Conservation (phyloP, 2,888 invertebrate species). For the Dynastes tityus region DNA sequence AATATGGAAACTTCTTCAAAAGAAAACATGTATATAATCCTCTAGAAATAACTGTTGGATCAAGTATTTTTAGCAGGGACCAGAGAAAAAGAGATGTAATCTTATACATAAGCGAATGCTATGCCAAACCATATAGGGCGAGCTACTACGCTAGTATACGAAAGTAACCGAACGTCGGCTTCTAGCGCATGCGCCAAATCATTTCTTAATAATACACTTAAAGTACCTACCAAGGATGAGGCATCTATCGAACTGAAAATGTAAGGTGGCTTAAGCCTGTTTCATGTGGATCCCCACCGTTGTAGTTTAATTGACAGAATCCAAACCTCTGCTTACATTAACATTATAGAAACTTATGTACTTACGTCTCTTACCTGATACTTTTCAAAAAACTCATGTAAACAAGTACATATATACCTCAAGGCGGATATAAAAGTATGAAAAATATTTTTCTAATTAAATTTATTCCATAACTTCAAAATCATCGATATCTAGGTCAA, state of each 20-base stretch:
- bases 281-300: slow-evolving; percentile 43
- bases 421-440: no score
- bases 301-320: slow-evolving; percentile 58
- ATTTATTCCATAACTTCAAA: not conserved
- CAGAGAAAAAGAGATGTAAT: slow-evolving; percentile 71
- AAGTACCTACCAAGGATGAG: slow-evolving; percentile 40
- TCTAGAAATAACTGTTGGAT: slow-evolving; percentile 69
- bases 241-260: slow-evolving; percentile 40
- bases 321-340: slow-evolving; percentile 62
- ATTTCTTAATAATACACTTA: slow-evolving; percentile 19
- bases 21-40: slow-evolving; percentile 67
- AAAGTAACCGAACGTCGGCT: slow-evolving; percentile 60
- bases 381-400: not conserved
- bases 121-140: slow-evolving; percentile 72
- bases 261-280: slow-evolving; percentile 24
- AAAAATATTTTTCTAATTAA: not conserved
- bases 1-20: slow-evolving; percentile 67
- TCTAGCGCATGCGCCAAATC: slow-evolving; percentile 56
- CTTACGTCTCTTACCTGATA: slow-evolving; percentile 22
- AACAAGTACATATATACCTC: not conserved
- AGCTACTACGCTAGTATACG: slow-evolving; percentile 66
- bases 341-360: slow-evolving; percentile 59
- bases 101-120: slow-evolving; percentile 69
- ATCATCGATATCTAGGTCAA: slow-evolving; percentile 28
- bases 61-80: slow-evolving; percentile 70